A percentile compares a stretch with the other conserved stretches of the same genome.
Evolutionary conservation across 2,113 vertebrate genomes (phyloP).

Genomic region (Anolis sagrei): DNA sequence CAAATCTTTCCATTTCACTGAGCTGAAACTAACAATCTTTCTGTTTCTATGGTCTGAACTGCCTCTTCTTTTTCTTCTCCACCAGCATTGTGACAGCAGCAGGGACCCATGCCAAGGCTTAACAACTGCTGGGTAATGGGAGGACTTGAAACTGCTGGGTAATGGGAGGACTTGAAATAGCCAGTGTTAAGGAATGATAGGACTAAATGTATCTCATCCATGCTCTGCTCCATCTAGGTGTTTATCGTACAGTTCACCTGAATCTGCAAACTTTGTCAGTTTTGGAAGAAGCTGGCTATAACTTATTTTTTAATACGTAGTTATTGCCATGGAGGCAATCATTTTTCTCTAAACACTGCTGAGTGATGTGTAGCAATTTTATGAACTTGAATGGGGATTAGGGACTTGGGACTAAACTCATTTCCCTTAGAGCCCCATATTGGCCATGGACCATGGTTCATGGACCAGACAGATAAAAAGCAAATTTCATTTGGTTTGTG

Average conservation of each 20-base stretch:
- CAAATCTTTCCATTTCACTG: no score
- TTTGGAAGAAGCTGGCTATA: conserved; percentile 36
- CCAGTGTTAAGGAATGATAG: no score
- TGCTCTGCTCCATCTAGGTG: not conserved
- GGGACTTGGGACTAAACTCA: conserved; percentile 57
- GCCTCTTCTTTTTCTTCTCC: no score
- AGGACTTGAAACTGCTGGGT: no score
- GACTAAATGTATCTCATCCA: no score
- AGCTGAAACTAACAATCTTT: no score
- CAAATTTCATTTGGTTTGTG: conserved; percentile 73
- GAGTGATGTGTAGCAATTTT: conserved; percentile 67
- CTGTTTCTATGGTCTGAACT: no score
- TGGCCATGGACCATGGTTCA: conserved; percentile 65
- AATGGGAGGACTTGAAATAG: no score
- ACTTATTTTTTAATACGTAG: conserved; percentile 48
- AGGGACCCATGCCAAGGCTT: no score
- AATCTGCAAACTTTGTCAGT: conserved; percentile 55
- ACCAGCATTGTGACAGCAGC: no score
- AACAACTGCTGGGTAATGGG: no score
- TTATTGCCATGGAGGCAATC: conserved; percentile 40
- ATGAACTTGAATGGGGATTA: conserved; percentile 64
- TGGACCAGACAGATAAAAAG: conserved; percentile 77
- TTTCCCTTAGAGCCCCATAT: conserved; percentile 65
- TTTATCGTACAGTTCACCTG: not conserved
- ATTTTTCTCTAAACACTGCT: conserved; percentile 64